Conservation (phyloP, 2,888 invertebrate species). For the Ischnus inquisitorius region DNA sequence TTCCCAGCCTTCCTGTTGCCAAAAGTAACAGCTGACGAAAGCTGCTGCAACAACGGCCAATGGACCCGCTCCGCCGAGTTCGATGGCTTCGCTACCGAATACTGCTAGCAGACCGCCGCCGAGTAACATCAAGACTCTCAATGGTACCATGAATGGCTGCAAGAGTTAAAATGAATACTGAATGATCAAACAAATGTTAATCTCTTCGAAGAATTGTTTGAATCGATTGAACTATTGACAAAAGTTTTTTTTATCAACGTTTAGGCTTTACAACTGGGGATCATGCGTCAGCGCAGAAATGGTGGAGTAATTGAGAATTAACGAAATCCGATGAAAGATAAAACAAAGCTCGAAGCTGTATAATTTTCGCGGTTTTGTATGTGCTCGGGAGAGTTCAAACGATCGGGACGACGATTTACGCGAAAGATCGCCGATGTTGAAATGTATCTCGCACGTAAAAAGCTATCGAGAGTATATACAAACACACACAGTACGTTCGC, state of each 20-base stretch:
- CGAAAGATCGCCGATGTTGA: constrained; percentile 2
- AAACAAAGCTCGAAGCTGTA: not conserved
- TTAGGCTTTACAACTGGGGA: too few relatives aligned
- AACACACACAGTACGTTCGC: not conserved
- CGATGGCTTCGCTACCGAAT: constrained; percentile 94
- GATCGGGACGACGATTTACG: not conserved
- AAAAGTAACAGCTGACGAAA: constrained; percentile 93
- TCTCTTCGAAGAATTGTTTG: not conserved
- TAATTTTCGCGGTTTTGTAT: not conserved
- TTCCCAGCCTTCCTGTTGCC: constrained; percentile 94
- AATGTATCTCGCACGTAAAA: constrained; percentile 15
- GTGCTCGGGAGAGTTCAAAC: not conserved
- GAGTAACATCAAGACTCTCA: constrained; percentile 93
- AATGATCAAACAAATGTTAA: not conserved
- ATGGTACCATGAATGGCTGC: constrained; percentile 91
- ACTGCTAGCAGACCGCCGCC: constrained; percentile 94
- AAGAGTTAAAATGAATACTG: constrained; percentile 63
- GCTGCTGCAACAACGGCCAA: constrained; percentile 93
- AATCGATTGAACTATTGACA: not conserved
- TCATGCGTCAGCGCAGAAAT: too few relatives aligned
- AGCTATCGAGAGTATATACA: constrained; percentile 17
- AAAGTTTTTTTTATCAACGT: too few relatives aligned
- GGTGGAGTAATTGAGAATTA: too few relatives aligned
- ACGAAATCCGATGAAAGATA: not conserved
- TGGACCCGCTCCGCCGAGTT: constrained; percentile 91